These are phyloP conservation scores for Sterrhoptilus dennistouni DNA, from an alignment of 2,113 vertebrate genomes.

Conservation along the genomic window DNA sequence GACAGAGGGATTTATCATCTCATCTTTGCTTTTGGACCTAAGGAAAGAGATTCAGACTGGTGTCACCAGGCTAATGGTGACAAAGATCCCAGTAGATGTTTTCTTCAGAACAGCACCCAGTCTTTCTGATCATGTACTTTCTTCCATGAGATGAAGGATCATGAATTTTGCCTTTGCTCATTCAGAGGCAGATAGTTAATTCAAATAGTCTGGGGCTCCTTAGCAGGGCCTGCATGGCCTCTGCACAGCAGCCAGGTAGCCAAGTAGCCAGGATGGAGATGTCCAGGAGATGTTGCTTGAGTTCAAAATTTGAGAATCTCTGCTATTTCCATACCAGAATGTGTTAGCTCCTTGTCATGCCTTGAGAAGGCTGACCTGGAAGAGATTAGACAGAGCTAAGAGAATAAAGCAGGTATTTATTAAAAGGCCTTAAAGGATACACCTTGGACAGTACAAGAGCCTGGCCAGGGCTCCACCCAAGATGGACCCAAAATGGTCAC, in stretches of 20 bases:
- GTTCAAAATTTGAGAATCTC: background rate
- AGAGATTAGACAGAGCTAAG: background rate
- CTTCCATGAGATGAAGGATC: background rate
- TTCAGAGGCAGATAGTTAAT: fast-evolving
- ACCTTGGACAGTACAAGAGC: background rate
- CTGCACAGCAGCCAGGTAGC: background rate
- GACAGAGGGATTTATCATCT: background rate
- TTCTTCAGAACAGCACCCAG: background rate
- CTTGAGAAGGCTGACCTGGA: background rate
- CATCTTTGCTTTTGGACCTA: background rate
- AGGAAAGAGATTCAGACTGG: background rate
- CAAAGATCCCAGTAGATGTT: background rate
- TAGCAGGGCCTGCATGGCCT: background rate
- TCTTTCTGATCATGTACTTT: background rate
- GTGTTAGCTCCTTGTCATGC: background rate
- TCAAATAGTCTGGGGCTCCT: background rate
- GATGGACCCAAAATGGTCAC: background rate
- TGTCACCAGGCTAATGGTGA: background rate
- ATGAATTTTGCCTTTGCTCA: background rate
- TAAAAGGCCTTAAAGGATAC: background rate
- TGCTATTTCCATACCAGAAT: background rate
- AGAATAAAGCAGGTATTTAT: background rate
- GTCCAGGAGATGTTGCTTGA: background rate
- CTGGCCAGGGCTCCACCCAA: background rate
- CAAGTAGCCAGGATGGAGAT: background rate